Conservation (phyloP, 2,888 invertebrate species). For the Norana najaformis region DNA sequence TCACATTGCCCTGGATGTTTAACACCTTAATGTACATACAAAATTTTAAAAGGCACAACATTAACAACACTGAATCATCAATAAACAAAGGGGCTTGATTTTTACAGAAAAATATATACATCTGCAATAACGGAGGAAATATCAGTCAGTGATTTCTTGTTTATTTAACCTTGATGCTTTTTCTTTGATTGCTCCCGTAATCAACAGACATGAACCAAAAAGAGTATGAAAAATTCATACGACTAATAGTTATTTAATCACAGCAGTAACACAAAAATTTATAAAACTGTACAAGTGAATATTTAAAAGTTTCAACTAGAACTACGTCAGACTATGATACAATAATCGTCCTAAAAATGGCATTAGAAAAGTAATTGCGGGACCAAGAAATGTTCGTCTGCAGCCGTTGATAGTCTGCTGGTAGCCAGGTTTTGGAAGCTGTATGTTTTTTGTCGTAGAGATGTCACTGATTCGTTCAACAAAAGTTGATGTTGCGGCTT, state of each 20-base stretch:
- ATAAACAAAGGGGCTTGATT: no score
- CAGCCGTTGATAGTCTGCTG: not conserved
- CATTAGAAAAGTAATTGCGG: not conserved
- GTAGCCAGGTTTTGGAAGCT: constrained; percentile 13
- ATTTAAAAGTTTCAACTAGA: not conserved
- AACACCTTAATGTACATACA: no score
- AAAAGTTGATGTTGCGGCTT: not conserved
- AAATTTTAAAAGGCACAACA: no score
- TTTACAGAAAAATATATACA: no score
- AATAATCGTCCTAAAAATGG: not conserved
- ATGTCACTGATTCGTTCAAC: not conserved
- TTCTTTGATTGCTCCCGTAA: not conserved
- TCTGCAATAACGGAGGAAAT: no score
- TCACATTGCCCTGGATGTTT: no score
- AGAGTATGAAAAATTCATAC: not conserved
- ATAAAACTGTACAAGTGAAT: constrained; percentile 5
- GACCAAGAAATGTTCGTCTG: not conserved
- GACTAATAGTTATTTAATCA: not conserved
- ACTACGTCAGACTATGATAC: not conserved
- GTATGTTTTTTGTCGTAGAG: not conserved
- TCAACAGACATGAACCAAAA: not conserved
- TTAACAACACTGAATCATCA: no score
- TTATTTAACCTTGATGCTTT: no score
- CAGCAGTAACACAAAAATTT: not conserved
- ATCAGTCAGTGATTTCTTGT: no score